These are phyloP conservation scores for Coptodon bakossiorum DNA, from an alignment of 2,113 vertebrate genomes.

Conservation along the genomic window DNA sequence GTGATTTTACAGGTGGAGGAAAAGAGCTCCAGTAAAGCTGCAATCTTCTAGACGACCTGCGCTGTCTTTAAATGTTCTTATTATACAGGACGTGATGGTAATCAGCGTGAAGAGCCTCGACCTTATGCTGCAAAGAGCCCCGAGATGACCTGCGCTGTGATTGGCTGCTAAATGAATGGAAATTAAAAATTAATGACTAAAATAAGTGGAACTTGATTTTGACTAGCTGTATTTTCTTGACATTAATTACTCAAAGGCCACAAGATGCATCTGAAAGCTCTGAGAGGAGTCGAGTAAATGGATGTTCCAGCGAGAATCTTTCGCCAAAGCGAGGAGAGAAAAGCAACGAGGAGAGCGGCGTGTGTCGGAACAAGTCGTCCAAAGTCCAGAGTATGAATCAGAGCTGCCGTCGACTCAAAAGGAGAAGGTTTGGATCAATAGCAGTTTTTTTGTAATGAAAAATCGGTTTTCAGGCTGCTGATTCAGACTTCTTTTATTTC, in stretches of 20 bases:
- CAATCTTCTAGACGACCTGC: background rate
- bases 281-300: background rate
- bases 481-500: background rate
- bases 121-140: background rate
- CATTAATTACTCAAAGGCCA: background rate
- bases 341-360: background rate
- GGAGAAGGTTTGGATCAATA: background rate
- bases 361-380: background rate
- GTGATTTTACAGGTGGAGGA: background rate
- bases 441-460: background rate
- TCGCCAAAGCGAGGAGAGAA: background rate
- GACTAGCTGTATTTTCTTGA: background rate
- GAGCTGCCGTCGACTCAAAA: background rate
- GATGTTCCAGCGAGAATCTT: background rate
- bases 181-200: background rate
- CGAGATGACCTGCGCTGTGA: background rate
- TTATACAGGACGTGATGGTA: background rate
- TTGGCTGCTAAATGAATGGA: background rate
- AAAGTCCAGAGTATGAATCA: background rate
- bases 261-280: background rate
- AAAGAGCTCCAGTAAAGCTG: background rate
- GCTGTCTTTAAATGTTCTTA: background rate
- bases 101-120: background rate
- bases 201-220: background rate
- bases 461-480: background rate